phyloP scores from a whole-genome alignment of 2,113 vertebrate genomes.

The Erpornis zantholeuca region DNA sequence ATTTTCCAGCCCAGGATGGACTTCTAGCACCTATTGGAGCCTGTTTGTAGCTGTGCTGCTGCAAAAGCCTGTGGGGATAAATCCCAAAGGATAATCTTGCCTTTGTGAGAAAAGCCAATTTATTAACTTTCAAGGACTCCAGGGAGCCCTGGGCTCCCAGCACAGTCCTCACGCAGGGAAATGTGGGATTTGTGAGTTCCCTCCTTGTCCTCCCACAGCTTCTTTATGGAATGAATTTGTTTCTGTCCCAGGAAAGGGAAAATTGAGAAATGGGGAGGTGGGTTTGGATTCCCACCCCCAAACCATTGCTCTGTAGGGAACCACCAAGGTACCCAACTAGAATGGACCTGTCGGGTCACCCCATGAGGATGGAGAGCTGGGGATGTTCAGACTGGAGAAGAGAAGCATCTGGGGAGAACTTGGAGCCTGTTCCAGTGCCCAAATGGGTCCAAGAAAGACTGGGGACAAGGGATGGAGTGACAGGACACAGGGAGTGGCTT shows the following conservation, averaged over 20 bases:
- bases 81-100: background rate
- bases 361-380: background rate
- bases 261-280: background rate
- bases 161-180: background rate
- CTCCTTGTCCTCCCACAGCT: accelerated
- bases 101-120: background rate
- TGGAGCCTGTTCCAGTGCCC: background rate
- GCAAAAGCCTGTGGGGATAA: background rate
- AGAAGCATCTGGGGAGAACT: accelerated
- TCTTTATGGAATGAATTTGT: background rate
- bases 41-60: background rate
- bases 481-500: background rate
- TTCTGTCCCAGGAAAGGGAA: background rate
- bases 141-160: background rate
- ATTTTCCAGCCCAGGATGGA: background rate
- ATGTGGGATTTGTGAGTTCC: background rate
- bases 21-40: background rate
- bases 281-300: background rate
- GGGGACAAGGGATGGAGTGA: background rate
- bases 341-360: background rate
- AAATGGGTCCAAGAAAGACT: background rate
- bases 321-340: background rate
- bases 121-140: background rate
- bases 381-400: background rate
- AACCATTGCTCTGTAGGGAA: background rate